Conservation (phyloP, 2,113 vertebrate genomes). For the Tupaia chinensis region DNA sequence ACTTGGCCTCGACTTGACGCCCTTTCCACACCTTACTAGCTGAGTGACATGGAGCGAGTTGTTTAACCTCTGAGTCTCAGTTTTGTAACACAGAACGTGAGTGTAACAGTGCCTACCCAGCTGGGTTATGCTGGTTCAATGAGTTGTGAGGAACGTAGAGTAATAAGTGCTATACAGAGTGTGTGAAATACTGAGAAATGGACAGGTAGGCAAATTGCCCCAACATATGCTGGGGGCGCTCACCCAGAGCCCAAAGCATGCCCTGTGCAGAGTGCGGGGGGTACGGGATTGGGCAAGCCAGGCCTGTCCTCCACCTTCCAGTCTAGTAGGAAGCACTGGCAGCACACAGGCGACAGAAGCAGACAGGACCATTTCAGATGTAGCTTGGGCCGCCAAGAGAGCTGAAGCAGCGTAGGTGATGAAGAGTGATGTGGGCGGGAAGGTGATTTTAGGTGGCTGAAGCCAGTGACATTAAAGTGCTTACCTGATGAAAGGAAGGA, state of each 20-base stretch:
- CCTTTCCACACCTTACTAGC: background rate
- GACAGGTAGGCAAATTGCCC: background rate
- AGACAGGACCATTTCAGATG: background rate
- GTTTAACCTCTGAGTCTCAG: background rate
- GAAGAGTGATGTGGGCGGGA: fast-evolving
- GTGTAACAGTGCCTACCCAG: background rate
- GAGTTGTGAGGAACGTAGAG: background rate
- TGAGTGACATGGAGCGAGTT: too few relatives aligned
- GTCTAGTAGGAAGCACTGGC: background rate
- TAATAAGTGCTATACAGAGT: background rate
- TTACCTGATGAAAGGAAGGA: background rate
- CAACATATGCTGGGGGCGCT: too few relatives aligned
- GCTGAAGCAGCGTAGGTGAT: too few relatives aligned
- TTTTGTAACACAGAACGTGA: background rate
- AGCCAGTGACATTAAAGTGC: background rate
- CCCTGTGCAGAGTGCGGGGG: background rate
- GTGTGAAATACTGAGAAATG: background rate
- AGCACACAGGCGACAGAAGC: background rate
- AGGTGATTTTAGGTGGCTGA: background rate
- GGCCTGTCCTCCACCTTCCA: background rate
- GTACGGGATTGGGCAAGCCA: background rate
- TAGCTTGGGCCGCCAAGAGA: background rate
- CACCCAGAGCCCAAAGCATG: background rate
- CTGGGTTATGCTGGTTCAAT: background rate
- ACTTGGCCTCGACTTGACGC: fast-evolving